Evolutionary conservation across 2,113 vertebrate species (phyloP), one percentile per base, ranked within the genome.

Genomic region (Martes martes): DNA sequence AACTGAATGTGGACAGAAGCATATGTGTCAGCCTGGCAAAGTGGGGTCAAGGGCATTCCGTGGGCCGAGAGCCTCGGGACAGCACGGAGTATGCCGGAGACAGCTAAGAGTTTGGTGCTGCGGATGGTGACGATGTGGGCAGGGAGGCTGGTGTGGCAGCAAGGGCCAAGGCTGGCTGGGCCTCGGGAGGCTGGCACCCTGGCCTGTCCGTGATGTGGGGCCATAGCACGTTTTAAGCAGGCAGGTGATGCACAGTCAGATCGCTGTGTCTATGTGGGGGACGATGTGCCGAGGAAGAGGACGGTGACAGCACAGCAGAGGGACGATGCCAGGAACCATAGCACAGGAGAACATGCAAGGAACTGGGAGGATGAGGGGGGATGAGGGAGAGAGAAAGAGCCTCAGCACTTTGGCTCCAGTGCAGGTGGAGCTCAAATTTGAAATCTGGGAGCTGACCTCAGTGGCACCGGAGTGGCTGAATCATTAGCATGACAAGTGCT

Each of bases 401-500:
- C 47, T 33, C 71, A 6, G 74, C 13, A 50, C 36, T 84, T 79
- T 6, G 7, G 57, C 50, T 92, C n/a, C 59, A 2, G 47, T n/a
- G 76, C 28, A 67, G 28, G 93, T 1, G 9, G 23, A 90, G 95
- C 96, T 85, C 96, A 82, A n/a, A 69, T 45, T 23, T 26, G 36
- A 4, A 78, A 96, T 93, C 90, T 11, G 26, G 1, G 97, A 96
- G 93, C 95, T 98, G 98, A 98, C 63, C 63, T 36, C 0, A 0
- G 78, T 26, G 86, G 39, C 81, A 73, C 52, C 94, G 36, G 94
- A 97, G 95, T 82, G 98, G 21, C 95, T 96, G 0, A 67, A 57
- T 76, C 88, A 98, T 98, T 98, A 98, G 92, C 98, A 98, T 98
- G 96, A 98, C 97, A 98, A 98, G 80, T 0, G 10, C 76, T 94